Conservation (phyloP, 2,113 vertebrate genomes). For the Charadrius vociferus region DNA sequence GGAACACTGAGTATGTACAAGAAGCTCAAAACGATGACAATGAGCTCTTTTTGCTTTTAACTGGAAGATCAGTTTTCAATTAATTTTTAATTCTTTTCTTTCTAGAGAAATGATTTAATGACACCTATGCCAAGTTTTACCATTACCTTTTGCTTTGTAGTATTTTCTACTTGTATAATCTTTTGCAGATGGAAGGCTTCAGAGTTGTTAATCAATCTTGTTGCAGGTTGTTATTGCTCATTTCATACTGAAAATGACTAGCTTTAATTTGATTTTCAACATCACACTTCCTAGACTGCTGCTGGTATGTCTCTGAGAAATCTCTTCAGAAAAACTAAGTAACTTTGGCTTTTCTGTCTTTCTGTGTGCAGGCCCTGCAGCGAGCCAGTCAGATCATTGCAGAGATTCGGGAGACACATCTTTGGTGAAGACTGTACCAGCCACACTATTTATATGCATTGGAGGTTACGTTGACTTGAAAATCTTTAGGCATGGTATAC, state of each 20-base stretch:
- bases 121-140: neutral
- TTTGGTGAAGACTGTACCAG: conserved; percentile 86
- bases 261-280: neutral
- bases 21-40: neutral
- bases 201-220: neutral
- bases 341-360: neutral
- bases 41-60: neutral
- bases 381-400: conserved; percentile 98
- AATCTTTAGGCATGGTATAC: conserved; percentile 80
- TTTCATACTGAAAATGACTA: neutral
- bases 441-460: neutral
- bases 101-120: neutral
- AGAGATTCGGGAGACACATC: conserved; percentile 96
- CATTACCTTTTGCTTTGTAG: neutral
- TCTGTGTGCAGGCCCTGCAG: conserved; percentile 87
- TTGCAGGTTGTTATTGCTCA: neutral
- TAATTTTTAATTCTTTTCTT: neutral
- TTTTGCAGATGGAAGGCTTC: neutral
- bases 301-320: neutral
- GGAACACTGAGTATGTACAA: neutral
- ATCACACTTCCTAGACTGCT: neutral
- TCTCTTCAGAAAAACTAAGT: neutral
- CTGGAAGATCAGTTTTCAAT: neutral
- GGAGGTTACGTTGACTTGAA: conserved; percentile 63
- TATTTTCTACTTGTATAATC: neutral